Evolutionary conservation across 2,888 invertebrate genomes (phyloP).

Genomic region (Pyrochroa serraticornis): DNA sequence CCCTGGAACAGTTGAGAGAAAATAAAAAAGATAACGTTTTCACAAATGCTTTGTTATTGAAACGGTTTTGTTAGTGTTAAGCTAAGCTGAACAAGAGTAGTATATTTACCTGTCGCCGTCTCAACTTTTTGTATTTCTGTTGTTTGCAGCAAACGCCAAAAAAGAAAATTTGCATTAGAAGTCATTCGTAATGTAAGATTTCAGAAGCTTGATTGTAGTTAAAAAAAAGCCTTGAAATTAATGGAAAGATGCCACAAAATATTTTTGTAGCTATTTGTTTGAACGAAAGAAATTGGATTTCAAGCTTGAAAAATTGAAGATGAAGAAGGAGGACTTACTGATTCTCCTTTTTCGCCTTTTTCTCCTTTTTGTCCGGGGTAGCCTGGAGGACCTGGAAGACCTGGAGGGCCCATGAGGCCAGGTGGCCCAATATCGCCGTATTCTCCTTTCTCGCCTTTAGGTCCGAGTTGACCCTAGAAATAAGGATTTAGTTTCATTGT

Average conservation of each 20-base stretch:
- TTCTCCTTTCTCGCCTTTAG: constrained; percentile 87
- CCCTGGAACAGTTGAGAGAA: constrained; percentile 68
- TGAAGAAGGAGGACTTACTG: constrained; percentile 68
- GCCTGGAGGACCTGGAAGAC: constrained; percentile 80
- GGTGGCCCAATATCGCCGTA: constrained; percentile 93
- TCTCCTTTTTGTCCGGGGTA: constrained; percentile 90
- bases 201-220: constrained; percentile 23
- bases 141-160: constrained; percentile 39
- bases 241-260: too few relatives aligned
- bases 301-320: constrained; percentile 10
- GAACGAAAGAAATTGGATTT: constrained; percentile 4
- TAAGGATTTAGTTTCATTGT: constrained; percentile 6
- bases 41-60: neutral
- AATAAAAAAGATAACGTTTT: constrained; percentile 46
- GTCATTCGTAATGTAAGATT: constrained; percentile 27
- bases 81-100: constrained; percentile 21
- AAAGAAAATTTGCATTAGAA: constrained; percentile 37
- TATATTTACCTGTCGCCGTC: constrained; percentile 77
- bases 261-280: too few relatives aligned
- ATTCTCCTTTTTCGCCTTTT: constrained; percentile 91
- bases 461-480: constrained; percentile 77
- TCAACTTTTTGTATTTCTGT: constrained; percentile 84
- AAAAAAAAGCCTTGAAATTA: constrained; percentile 34
- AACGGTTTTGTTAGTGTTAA: constrained; percentile 12
- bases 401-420: constrained; percentile 93